Percentiles rank a stretch among this genome's conserved stretches.
Conservation (phyloP, 2,113 vertebrate genomes). For the Cygnus atratus region DNA sequence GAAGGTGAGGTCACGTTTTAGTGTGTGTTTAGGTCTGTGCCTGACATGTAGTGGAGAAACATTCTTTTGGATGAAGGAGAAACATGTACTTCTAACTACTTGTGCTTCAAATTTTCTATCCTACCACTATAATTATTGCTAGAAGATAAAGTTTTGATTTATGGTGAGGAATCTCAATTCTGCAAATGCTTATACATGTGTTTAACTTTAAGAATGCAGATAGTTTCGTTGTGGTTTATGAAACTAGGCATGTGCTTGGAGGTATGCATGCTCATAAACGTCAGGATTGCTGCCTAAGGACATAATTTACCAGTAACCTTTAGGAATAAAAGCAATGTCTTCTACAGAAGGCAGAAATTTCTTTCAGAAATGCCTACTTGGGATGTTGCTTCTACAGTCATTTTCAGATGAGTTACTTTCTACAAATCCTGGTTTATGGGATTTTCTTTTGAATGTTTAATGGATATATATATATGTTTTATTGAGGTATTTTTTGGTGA, state of each 20-base stretch:
- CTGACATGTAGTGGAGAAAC: background rate
- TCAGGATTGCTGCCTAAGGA: slow-evolving; percentile 45
- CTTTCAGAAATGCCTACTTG: slow-evolving; percentile 40
- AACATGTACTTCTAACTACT: background rate
- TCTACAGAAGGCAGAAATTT: slow-evolving; percentile 11
- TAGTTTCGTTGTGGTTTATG: slow-evolving; percentile 44
- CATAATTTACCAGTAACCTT: slow-evolving; percentile 44
- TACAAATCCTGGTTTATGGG: background rate
- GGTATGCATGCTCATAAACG: slow-evolving; percentile 39
- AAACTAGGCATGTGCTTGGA: slow-evolving; percentile 39
- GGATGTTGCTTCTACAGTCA: slow-evolving; percentile 41
- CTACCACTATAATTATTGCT: background rate
- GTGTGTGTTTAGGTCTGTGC: background rate
- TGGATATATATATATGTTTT: slow-evolving; percentile 40
- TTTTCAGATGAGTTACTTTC: slow-evolving; percentile 49
- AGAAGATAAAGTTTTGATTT: background rate
- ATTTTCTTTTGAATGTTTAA: slow-evolving; percentile 49
- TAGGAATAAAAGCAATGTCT: slow-evolving; percentile 34
- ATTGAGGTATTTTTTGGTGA: slow-evolving; percentile 42
- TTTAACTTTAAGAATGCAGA: slow-evolving; percentile 32
- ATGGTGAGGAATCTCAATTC: background rate
- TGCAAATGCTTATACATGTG: slow-evolving; percentile 17
- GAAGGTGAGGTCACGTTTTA: background rate
- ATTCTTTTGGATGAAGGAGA: background rate
- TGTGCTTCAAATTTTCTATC: background rate